These are phyloP conservation scores for Tenebrio molitor DNA, from an alignment of 1,140 invertebrate species.

Conservation along the genomic window DNA sequence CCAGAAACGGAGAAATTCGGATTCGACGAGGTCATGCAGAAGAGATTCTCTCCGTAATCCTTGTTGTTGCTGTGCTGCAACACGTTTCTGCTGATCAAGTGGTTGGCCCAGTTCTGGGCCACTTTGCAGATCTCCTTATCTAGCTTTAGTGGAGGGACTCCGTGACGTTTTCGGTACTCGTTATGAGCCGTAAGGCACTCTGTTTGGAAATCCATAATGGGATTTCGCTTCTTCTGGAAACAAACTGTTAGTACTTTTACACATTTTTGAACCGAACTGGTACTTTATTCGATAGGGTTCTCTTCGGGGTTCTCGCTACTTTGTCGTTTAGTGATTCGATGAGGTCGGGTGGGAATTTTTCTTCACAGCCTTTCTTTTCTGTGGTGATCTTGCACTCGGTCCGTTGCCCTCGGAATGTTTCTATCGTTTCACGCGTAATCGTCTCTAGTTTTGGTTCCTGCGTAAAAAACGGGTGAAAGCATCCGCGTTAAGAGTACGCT, in stretches of 20 bases:
- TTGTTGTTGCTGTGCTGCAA: conserved; percentile 71
- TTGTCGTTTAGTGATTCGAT: conserved; percentile 58
- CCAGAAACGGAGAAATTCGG: conserved; percentile 74
- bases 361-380: conserved; percentile 69
- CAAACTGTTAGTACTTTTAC: no score
- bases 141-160: conserved; percentile 72
- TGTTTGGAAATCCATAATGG: conserved; percentile 58
- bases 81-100: conserved; percentile 69
- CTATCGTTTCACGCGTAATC: conserved; percentile 73
- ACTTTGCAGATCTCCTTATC: conserved; percentile 72
- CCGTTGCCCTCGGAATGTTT: conserved; percentile 71
- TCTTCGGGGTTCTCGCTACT: conserved; percentile 65
- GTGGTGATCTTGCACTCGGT: conserved; percentile 73
- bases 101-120: conserved; percentile 76
- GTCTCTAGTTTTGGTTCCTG: conserved; percentile 68
- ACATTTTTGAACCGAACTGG: no score
- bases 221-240: conserved; percentile 52
- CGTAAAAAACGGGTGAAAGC: conserved; percentile 26
- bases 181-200: conserved; percentile 77
- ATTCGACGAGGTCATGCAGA: conserved; percentile 68
- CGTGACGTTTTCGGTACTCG: conserved; percentile 73
- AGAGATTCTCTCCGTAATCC: conserved; percentile 74
- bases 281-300: conserved; percentile 28
- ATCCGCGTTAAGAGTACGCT: background rate
- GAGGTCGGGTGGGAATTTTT: conserved; percentile 59